Base-by-base conservation (phyloP, 1,140 invertebrate species). In the Phenacoccus solenopsis region DNA sequence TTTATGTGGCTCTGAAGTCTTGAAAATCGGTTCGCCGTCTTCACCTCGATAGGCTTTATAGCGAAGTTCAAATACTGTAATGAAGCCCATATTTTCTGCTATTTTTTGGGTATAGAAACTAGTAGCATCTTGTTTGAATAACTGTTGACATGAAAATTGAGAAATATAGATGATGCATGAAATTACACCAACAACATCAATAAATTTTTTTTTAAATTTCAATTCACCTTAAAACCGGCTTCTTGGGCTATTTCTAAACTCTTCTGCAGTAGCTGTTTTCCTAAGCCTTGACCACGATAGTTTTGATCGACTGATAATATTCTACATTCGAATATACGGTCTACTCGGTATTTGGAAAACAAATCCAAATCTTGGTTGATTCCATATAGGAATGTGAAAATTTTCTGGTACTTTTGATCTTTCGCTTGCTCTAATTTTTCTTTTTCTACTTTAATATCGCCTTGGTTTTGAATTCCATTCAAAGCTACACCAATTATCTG, bases 41-140 rank as follows among this genome's bases (percentile, higher is more conserved):
- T 78, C 74, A 67, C 85, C 81, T 27, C 84, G 80, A 75, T 86
- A 85, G 70, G 90, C 87, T 3, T 78, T 80, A 74, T 91, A 91
- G 5, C 79, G 79, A 7, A 90, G 82, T 71, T 86, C 84, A 16
- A 83, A 80, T 24, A 87, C 78, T 0, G 83, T 82, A 64, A 83
- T 78, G 72, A 90, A 85, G 0, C 87, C 89, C 16, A 86, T 78
- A 22, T 84, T 86, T 75, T 82, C 81, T 64, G 85, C 84, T 22
- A 89, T 87, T 74, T 85, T 88, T 75, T 91, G 88, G 0, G 89
- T 90, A 74, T 83, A 91, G 0, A 86, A 80, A 21, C 89, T 88
- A 0, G 90, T 91, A 2, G 89, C 87, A 74, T 91, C 90, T 21
- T 85, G 86, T 77, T 90, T 90, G 68, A 90, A 84, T 13, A 90